Evolutionary conservation across 1,140 invertebrate species (phyloP), one percentile per base, ranked within the genome.

Genomic region (Pseudomyrmex cubaensis): DNA sequence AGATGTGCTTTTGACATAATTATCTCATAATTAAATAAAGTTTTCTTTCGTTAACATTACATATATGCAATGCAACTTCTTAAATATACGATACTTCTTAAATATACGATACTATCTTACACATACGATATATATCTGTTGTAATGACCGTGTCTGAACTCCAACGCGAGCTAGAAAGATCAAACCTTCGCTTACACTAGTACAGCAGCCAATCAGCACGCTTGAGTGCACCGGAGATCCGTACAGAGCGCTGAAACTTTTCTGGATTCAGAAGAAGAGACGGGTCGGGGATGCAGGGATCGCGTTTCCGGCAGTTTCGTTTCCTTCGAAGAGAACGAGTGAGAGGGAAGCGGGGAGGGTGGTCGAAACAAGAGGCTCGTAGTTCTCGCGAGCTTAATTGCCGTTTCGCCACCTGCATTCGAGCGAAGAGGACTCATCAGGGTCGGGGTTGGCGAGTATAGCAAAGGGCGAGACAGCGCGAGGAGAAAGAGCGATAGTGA

Each of bases 231-330:
- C 46, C 69, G 52, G 61, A 75, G 25, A 83, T 52, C 17, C 12
- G 52, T 35, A 35, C 5, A 77, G 52, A 52, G 82, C 22, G 20
- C n/a, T 57, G 75, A 84, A 82, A 84, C 75, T 84, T 78, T 80
- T 70, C 76, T 72, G 20, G 61, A 76, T 50, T 69, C 50, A 46
- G 72, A 80, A 78, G 66, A 52, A 46, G 57, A 63, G 57, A 52
- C 63, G 46, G 25, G 15, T 15, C 20, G 73, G 82, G 15, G 48
- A 57, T 54, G 56, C 46, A 59, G 80, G n/a, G 61, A n/a, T 84
- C 57, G 75, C 83, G 52, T 84, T 84, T 84, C 83, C 83, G 83
- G 83, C 59, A 80, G 75, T 80, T 80, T 80, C 59, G 83, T 64
- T 84, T 84, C 76, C 76, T 72, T 48, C 67, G 67, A 57, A 57